phyloP scores from a whole-genome alignment of 2,797 vertebrate species.

The Sebastes itinus region DNA sequence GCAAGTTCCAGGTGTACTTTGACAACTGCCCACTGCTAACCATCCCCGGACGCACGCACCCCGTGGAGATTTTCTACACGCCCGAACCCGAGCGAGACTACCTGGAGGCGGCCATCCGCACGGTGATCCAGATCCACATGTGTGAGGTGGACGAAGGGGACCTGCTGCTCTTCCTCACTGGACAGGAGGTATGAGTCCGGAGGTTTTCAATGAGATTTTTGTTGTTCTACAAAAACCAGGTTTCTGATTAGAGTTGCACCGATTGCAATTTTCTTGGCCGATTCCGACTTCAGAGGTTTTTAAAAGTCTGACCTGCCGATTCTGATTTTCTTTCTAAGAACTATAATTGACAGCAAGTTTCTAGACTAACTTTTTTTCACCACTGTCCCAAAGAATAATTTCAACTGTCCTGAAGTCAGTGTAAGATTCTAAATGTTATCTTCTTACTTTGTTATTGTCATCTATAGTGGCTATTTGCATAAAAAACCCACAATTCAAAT shows the following conservation, averaged over 20 bases:
- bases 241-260: background rate
- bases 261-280: background rate
- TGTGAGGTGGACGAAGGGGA: slow-evolving; percentile 96
- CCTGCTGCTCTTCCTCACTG: slow-evolving; percentile 93
- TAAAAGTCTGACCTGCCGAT: background rate
- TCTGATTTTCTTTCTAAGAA: background rate
- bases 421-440: background rate
- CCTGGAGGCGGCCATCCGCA: slow-evolving; percentile 95
- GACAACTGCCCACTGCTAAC: slow-evolving; percentile 95
- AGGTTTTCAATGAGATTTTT: background rate
- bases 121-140: slow-evolving; percentile 97
- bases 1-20: slow-evolving; percentile 98
- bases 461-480: background rate
- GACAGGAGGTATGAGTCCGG: slow-evolving; percentile 88
- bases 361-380: background rate
- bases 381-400: background rate
- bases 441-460: background rate
- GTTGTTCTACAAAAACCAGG: background rate
- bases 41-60: slow-evolving; percentile 95
- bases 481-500: background rate
- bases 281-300: background rate
- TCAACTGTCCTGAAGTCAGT: background rate
- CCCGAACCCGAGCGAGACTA: slow-evolving; percentile 96
- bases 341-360: background rate
- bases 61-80: slow-evolving; percentile 98